A percentile compares a stretch with the other conserved stretches of the same genome.
phyloP scores from a whole-genome alignment of 2,113 vertebrate species.

The Microtus richardsoni region DNA sequence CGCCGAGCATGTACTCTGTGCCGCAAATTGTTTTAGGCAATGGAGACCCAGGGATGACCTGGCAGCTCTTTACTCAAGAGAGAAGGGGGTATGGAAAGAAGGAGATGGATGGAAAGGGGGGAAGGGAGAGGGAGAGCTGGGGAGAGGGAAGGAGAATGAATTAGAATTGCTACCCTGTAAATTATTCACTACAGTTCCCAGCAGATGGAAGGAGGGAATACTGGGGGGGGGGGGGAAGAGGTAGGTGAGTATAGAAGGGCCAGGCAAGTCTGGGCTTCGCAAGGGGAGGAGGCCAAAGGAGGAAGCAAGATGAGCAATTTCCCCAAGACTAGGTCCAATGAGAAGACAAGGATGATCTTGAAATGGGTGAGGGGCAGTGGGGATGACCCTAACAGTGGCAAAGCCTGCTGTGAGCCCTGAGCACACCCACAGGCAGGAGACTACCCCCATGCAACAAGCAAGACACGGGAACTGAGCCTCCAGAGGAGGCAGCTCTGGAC shows the following conservation, averaged over 20 bases:
- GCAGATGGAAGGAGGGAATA: neutral
- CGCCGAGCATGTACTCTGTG: neutral
- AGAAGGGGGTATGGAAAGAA: neutral
- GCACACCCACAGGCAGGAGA: neutral
- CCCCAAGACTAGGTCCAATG: neutral
- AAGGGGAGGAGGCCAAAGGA: neutral
- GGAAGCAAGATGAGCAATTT: neutral
- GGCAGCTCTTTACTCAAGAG: neutral
- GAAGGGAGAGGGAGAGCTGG: neutral
- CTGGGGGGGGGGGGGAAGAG: neutral
- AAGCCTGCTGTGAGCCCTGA: neutral
- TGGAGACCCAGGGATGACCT: neutral
- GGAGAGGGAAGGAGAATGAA: neutral
- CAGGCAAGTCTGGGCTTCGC: neutral
- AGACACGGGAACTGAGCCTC: neutral
- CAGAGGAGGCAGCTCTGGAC: neutral
- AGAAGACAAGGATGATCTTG: neutral
- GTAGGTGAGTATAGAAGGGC: neutral
- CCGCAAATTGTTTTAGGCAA: neutral
- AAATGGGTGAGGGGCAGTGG: neutral
- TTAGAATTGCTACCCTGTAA: neutral
- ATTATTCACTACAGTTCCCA: neutral
- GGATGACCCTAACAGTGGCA: neutral
- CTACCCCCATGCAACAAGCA: neutral
- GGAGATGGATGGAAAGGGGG: neutral